phyloP scores from a whole-genome alignment of 1,140 invertebrate genomes.

The Aculops lycopersici region DNA sequence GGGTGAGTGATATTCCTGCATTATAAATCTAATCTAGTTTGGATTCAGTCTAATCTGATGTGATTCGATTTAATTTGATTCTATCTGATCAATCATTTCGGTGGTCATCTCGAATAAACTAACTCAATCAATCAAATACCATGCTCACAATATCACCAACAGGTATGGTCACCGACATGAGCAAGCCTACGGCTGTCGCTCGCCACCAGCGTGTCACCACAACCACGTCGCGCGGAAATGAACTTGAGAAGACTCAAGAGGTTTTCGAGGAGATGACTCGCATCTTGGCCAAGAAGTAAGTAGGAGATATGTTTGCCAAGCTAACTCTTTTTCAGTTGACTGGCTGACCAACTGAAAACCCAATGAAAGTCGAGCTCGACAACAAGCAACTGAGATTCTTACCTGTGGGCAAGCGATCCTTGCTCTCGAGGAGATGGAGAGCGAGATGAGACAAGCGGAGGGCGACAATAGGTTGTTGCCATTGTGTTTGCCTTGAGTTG shows the following conservation, averaged over 20 bases:
- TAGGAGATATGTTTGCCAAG: too few species aligned
- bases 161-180: conserved; percentile 9
- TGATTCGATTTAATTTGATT: neutral
- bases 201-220: conserved; percentile 10
- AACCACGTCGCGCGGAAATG: conserved; percentile 6
- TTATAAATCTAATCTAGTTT: neutral
- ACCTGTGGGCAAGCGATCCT: too few species aligned
- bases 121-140: neutral
- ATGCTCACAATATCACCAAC: neutral
- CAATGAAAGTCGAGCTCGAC: too few species aligned
- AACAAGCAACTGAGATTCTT: too few species aligned
- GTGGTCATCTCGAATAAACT: neutral
- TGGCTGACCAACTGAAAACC: too few species aligned
- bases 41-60: neutral
- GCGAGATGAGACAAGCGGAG: too few species aligned
- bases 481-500: too few species aligned
- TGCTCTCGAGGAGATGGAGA: too few species aligned
- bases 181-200: conserved; percentile 6
- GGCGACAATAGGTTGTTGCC: too few species aligned
- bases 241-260: conserved; percentile 9
- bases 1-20: conserved; percentile 3
- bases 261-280: conserved; percentile 10
- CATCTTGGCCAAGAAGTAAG: conserved; percentile 8
- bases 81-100: neutral
- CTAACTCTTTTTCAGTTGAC: too few species aligned